These are phyloP conservation scores for Pantherophis alleghaniensis DNA, from an alignment of 2,797 vertebrate species.

Conservation along the genomic window DNA sequence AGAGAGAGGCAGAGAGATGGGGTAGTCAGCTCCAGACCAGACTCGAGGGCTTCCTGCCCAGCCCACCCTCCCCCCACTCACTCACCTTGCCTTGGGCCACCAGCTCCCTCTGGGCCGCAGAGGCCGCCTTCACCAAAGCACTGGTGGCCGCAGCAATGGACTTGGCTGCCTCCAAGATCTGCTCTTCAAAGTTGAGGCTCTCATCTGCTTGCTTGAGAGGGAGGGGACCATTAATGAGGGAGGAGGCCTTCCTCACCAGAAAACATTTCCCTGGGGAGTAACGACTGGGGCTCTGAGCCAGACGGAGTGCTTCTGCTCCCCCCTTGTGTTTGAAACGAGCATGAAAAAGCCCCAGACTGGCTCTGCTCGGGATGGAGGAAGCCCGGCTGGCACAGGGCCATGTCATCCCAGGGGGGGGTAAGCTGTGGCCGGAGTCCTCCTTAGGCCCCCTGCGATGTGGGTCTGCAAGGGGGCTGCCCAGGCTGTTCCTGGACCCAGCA, in stretches of 20 bases:
- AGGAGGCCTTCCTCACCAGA: background rate
- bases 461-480: background rate
- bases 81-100: conserved; percentile 94
- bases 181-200: conserved; percentile 95
- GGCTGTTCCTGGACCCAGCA: background rate
- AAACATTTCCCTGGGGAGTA: background rate
- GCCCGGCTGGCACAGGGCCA: background rate
- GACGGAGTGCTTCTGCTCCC: background rate
- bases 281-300: background rate
- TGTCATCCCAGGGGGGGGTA: background rate
- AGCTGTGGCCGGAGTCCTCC: background rate
- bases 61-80: background rate
- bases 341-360: background rate
- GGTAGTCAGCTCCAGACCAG: background rate
- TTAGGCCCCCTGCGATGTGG: background rate
- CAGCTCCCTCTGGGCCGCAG: conserved; percentile 90
- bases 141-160: conserved; percentile 95
- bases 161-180: conserved; percentile 95
- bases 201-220: conserved; percentile 87
- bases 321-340: background rate
- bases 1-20: background rate
- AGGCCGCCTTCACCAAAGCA: conserved; percentile 92
- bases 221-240: background rate
- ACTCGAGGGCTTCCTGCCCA: background rate
- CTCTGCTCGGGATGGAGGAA: background rate